phyloP scores from a whole-genome alignment of 2,888 invertebrate genomes.

The Andrena camellia region DNA sequence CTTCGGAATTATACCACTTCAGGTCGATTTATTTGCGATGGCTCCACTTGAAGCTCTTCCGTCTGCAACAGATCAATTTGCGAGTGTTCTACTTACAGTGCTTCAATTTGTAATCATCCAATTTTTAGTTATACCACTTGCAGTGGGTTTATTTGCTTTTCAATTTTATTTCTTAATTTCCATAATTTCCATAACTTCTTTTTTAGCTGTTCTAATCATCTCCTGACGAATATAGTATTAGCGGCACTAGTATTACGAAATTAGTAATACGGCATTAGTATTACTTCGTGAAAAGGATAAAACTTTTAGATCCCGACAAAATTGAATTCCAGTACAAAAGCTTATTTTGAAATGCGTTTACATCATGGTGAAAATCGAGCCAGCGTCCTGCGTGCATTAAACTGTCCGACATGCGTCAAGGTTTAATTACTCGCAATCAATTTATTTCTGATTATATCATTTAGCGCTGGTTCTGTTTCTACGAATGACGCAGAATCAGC shows the following conservation, averaged over 20 bases:
- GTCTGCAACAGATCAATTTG: neutral
- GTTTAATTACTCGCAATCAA: neutral
- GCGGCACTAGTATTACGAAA: too few relatives aligned
- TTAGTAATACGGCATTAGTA: too few relatives aligned
- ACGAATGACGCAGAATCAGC: conserved; percentile 1
- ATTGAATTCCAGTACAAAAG: too few relatives aligned
- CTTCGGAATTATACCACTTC: neutral
- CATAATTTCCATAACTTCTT: neutral
- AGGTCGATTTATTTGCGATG: neutral
- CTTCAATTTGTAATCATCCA: neutral
- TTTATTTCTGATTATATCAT: neutral
- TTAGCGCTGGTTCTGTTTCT: neutral
- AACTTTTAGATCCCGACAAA: too few relatives aligned
- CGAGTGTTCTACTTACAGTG: neutral
- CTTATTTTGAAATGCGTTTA: too few relatives aligned
- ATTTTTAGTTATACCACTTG: neutral
- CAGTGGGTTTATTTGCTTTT: neutral
- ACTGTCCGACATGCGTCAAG: too few relatives aligned
- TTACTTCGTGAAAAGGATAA: too few relatives aligned
- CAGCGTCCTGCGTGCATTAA: too few relatives aligned
- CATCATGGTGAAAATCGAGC: too few relatives aligned
- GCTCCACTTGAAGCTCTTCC: neutral
- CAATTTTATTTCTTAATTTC: neutral
- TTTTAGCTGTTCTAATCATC: neutral
- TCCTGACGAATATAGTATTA: too few relatives aligned